A percentile compares a stretch with the other conserved stretches of the same genome.
phyloP scores from a whole-genome alignment of 2,113 vertebrate genomes.

The Oryctolagus cuniculus region DNA sequence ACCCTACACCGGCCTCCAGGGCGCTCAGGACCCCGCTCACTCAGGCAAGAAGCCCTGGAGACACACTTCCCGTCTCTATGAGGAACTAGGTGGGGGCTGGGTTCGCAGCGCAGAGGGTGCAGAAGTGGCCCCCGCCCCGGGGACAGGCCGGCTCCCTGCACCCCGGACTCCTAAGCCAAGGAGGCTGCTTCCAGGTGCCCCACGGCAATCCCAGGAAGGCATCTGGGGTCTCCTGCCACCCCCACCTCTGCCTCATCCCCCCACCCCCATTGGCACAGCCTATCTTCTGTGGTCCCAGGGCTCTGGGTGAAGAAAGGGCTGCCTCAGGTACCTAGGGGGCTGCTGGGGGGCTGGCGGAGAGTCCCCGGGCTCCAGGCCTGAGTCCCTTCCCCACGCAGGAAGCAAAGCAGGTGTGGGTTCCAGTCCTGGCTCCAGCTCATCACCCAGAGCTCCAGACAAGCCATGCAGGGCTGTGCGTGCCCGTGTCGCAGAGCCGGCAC shows the following conservation, averaged over 20 bases:
- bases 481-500: neutral
- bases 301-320: neutral
- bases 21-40: neutral
- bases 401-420: neutral
- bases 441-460: neutral
- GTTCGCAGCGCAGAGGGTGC: constrained; percentile 9
- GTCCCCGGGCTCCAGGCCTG: neutral
- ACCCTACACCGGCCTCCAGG: neutral
- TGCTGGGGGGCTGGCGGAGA: neutral
- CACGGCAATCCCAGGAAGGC: too few relatives aligned
- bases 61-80: constrained; percentile 76
- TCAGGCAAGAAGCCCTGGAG: constrained; percentile 30
- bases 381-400: neutral
- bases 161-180: neutral
- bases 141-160: constrained; percentile 20
- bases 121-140: constrained; percentile 6
- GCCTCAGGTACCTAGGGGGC: neutral
- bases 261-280: neutral
- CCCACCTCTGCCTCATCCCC: neutral
- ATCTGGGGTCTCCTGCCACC: neutral
- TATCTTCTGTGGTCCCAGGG: neutral
- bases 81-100: constrained; percentile 81
- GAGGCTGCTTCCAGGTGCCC: neutral
- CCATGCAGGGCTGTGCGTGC: neutral
- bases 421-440: neutral